Evolutionary conservation across 2,888 invertebrate genomes (phyloP).

Genomic region (Teleogryllus oceanicus): DNA sequence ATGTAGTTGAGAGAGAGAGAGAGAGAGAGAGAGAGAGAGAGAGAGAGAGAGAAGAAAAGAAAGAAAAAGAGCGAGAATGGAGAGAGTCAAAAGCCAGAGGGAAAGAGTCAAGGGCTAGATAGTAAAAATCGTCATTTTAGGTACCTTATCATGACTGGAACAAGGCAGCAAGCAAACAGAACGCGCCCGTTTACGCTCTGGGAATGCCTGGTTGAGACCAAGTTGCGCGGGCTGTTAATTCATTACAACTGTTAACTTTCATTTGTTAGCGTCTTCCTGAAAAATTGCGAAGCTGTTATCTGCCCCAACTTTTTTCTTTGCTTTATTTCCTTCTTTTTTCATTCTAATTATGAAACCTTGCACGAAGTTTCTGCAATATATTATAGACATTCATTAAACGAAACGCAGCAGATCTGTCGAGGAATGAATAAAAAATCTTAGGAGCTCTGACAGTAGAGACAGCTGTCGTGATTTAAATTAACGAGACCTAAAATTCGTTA

Average conservation of each 20-base stretch:
- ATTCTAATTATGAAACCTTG: conserved; percentile 2
- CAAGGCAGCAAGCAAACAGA: too few species aligned
- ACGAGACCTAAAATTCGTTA: conserved; percentile 7
- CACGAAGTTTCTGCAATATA: not conserved
- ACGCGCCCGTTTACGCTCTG: not conserved
- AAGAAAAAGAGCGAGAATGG: too few species aligned
- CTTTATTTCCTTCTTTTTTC: not conserved
- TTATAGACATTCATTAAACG: conserved; percentile 6
- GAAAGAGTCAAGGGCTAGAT: too few species aligned
- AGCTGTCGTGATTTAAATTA: conserved; percentile 6
- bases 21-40: too few species aligned
- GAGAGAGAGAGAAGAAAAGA: too few species aligned
- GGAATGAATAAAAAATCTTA: conserved; percentile 9
- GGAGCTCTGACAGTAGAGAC: not conserved
- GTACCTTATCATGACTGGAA: too few species aligned
- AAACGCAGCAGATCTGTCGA: not conserved
- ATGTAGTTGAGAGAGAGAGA: too few species aligned
- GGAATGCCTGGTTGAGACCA: not conserved
- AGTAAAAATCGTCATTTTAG: too few species aligned
- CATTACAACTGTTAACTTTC: conserved; percentile 18
- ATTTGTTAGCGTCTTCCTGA: not conserved
- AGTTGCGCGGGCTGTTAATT: not conserved
- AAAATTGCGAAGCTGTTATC: conserved; percentile 9
- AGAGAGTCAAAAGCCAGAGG: too few species aligned
- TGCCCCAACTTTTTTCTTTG: not conserved